Percentiles rank a stretch among this genome's conserved stretches.
Conservation (phyloP, 2,888 invertebrate genomes). For the Lampropteryx suffumata region DNA sequence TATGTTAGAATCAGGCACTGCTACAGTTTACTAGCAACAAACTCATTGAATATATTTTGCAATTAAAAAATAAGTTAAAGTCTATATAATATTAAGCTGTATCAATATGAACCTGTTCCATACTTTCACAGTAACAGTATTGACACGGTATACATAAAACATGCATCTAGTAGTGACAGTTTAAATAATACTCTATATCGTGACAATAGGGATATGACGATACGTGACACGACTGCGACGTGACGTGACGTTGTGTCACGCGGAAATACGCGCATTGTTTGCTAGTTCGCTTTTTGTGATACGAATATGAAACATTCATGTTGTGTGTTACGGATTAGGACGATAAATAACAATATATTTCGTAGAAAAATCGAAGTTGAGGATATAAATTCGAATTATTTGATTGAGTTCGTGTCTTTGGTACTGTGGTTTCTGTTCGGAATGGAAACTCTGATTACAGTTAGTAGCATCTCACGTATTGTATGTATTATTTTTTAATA, state of each 20-base stretch:
- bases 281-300: slow-evolving; percentile 20
- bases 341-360: slow-evolving; percentile 11
- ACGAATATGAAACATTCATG: slow-evolving; percentile 33
- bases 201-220: slow-evolving; percentile 34
- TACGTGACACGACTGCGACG: slow-evolving; percentile 29
- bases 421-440: no score
- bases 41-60: no score
- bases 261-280: slow-evolving; percentile 17
- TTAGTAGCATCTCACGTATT: no score
- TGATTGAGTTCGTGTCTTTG: no score
- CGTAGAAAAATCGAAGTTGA: no score
- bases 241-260: slow-evolving; percentile 4
- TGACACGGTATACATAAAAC: background rate
- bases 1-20: no score
- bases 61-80: no score
- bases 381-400: no score
- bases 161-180: slow-evolving; percentile 22
- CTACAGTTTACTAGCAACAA: no score
- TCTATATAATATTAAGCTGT: no score
- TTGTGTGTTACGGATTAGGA: slow-evolving; percentile 3
- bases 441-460: no score
- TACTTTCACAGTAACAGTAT: background rate
- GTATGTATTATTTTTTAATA: no score
- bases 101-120: background rate
- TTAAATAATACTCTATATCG: slow-evolving; percentile 30